These are phyloP conservation scores for Galeruca laticollis DNA, from an alignment of 2,888 invertebrate species.

Conservation along the genomic window DNA sequence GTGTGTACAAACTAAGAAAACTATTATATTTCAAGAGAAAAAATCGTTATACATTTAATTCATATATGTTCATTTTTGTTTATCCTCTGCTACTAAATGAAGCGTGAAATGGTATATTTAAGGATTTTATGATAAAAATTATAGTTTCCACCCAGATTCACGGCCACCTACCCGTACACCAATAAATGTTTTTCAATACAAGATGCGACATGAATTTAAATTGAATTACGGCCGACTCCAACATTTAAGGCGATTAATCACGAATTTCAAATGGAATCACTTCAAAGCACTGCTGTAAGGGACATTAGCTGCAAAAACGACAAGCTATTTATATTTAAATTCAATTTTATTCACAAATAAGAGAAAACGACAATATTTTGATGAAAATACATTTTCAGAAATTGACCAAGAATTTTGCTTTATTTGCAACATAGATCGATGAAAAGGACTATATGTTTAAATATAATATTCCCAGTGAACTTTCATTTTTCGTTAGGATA, in stretches of 20 bases:
- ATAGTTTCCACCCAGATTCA: background rate
- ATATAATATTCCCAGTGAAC: no score
- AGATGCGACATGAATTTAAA: conserved; percentile 4
- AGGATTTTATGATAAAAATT: background rate
- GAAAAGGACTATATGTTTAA: no score
- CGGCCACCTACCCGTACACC: background rate
- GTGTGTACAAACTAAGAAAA: no score
- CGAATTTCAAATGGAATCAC: background rate
- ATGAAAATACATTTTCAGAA: no score
- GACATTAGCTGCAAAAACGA: background rate
- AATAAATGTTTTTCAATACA: background rate
- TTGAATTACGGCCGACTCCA: background rate
- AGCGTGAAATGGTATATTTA: background rate
- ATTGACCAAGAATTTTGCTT: no score
- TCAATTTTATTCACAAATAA: background rate
- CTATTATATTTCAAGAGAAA: no score
- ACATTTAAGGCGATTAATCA: background rate
- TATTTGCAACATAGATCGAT: no score
- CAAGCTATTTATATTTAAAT: background rate
- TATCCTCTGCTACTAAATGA: background rate
- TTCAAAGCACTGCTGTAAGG: background rate
- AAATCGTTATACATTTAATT: no score
- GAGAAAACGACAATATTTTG: background rate
- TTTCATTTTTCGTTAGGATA: no score
- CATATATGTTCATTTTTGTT: background rate